phyloP scores from a whole-genome alignment of 2,888 invertebrate species.

The Heliconius aoede region DNA sequence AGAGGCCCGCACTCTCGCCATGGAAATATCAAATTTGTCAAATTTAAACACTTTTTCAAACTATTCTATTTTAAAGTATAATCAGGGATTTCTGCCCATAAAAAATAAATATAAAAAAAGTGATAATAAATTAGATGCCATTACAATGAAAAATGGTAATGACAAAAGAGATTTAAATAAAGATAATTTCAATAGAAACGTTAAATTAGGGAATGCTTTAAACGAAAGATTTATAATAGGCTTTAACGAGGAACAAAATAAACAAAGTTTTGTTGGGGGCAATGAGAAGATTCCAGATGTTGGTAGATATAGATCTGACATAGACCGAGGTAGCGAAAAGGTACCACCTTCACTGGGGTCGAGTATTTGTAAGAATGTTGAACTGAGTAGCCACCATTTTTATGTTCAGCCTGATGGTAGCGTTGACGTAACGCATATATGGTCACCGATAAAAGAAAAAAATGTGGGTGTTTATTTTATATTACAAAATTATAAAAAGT shows the following conservation, averaged over 20 bases:
- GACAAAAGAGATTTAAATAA: conserved; percentile 43
- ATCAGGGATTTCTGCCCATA: conserved; percentile 65
- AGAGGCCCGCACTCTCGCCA: conserved; percentile 63
- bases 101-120: conserved; percentile 50
- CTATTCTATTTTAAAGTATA: conserved; percentile 65
- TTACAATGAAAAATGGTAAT: conserved; percentile 42
- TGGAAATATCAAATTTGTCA: conserved; percentile 63
- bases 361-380: conserved; percentile 69
- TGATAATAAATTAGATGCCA: conserved; percentile 43
- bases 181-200: conserved; percentile 63
- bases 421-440: conserved; percentile 65
- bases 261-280: conserved; percentile 69
- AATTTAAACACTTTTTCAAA: conserved; percentile 57
- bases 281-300: conserved; percentile 71
- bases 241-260: conserved; percentile 60
- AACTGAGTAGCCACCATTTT: conserved; percentile 61
- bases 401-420: conserved; percentile 72
- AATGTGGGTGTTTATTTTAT: conserved; percentile 71
- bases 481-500: conserved; percentile 70
- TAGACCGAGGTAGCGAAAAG: conserved; percentile 55
- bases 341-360: conserved; percentile 63
- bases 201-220: conserved; percentile 74
- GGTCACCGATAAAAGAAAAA: conserved; percentile 65
- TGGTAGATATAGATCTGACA: conserved; percentile 66
- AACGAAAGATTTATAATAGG: conserved; percentile 69